A percentile compares a stretch with the other conserved stretches of the same genome.
phyloP scores from a whole-genome alignment of 2,888 invertebrate genomes.

The Agrenia bidenticulata region DNA sequence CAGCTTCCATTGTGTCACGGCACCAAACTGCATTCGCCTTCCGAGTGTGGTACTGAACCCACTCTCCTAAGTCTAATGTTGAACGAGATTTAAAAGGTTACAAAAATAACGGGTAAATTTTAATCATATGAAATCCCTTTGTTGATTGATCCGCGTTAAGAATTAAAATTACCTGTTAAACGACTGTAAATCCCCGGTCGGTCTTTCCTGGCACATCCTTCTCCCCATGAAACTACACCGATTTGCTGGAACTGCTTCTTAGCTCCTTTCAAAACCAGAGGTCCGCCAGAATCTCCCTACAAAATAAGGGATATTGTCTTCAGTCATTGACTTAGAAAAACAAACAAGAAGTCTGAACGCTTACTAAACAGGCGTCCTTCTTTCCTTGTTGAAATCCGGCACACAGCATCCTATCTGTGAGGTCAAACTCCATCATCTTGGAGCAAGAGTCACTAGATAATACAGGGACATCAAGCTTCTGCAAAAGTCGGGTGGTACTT shows the following conservation, averaged over 20 bases:
- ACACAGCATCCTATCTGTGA: slow-evolving; percentile 44
- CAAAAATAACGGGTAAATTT: too few species aligned
- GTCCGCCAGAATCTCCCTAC: slow-evolving; percentile 35
- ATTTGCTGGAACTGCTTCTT: slow-evolving; percentile 44
- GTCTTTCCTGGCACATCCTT: slow-evolving; percentile 42
- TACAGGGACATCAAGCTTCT: slow-evolving; percentile 45
- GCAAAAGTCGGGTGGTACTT: slow-evolving; percentile 45
- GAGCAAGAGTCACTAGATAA: slow-evolving; percentile 30
- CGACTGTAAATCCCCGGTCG: slow-evolving; percentile 45
- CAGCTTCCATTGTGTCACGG: slow-evolving; percentile 6
- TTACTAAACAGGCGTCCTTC: slow-evolving; percentile 29
- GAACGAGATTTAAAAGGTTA: too few species aligned
- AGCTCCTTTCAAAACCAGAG: slow-evolving; percentile 21
- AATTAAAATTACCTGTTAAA: slow-evolving; percentile 44
- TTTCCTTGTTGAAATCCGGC: slow-evolving; percentile 30
- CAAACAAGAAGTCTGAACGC: background rate
- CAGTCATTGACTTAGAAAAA: background rate
- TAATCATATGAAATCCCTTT: too few species aligned
- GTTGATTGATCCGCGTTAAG: too few species aligned
- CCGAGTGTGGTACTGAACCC: slow-evolving; percentile 23
- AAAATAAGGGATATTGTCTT: too few species aligned
- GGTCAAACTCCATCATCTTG: slow-evolving; percentile 18
- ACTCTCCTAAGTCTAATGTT: slow-evolving; percentile 25
- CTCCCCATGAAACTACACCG: slow-evolving; percentile 48
- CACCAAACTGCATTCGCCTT: slow-evolving; percentile 22